Conservation (phyloP, 1,140 invertebrate species). For the Aphis craccivora region DNA sequence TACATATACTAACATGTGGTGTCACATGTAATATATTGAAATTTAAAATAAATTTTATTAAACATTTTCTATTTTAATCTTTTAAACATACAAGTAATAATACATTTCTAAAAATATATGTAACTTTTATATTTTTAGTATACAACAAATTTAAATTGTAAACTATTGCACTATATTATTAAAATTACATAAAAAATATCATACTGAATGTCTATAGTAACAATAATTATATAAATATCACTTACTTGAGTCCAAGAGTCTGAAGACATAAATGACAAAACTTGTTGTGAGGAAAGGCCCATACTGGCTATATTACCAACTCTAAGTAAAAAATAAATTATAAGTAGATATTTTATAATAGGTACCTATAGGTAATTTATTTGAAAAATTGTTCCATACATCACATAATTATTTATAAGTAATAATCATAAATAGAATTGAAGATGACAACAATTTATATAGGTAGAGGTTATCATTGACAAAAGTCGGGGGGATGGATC, state of each 20-base stretch:
- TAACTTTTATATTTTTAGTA: no score
- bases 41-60: no score
- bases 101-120: no score
- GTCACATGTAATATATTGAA: no score
- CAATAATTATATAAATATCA: background rate
- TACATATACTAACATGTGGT: no score
- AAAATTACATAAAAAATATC: no score
- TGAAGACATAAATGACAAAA: background rate
- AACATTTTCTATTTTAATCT: no score
- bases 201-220: background rate
- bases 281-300: constrained; percentile 8
- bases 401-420: background rate
- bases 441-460: no score
- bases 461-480: no score
- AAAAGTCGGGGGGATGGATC: no score
- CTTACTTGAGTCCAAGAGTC: constrained; percentile 1
- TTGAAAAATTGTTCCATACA: background rate
- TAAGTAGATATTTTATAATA: background rate
- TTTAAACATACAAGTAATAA: no score
- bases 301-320: background rate
- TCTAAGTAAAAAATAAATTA: background rate
- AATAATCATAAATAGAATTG: background rate
- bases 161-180: background rate
- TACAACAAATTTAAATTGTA: no score
- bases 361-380: background rate